phyloP scores from a whole-genome alignment of 92 coral and sea anemone genomes.

The Palythoa heliodiscus region DNA sequence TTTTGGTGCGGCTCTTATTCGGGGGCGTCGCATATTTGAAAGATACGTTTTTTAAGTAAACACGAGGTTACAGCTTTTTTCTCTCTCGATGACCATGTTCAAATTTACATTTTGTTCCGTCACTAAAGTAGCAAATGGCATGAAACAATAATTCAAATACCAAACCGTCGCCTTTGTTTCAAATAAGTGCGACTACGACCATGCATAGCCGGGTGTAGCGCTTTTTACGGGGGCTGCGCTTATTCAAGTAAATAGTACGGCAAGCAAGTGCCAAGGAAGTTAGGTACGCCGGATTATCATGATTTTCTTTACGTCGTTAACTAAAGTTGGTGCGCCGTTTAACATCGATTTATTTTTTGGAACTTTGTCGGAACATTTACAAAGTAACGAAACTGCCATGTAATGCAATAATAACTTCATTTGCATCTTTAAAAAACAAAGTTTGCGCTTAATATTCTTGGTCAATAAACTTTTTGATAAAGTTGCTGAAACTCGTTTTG shows the following conservation, averaged over 20 bases:
- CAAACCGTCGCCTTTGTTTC: neutral
- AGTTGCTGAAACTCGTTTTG: no score
- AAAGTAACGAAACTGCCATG: neutral
- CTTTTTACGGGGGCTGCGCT: neutral
- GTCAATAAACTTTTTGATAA: neutral
- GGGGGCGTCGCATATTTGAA: conserved; percentile 9
- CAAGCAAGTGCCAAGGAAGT: neutral
- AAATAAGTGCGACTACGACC: neutral
- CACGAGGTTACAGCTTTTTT: conserved; percentile 10
- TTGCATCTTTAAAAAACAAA: neutral
- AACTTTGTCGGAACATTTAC: neutral
- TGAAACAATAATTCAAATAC: neutral
- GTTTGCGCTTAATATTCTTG: neutral
- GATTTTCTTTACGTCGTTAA: neutral
- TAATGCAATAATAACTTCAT: neutral
- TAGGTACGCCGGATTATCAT: neutral
- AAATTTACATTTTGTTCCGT: conserved; percentile 15
- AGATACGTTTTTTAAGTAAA: conserved; percentile 14
- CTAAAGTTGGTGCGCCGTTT: neutral
- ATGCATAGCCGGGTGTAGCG: no score
- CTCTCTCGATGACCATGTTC: conserved; percentile 8
- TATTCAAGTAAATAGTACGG: neutral
- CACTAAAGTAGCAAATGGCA: conserved; percentile 15
- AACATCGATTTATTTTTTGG: neutral
- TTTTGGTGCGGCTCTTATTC: conserved; percentile 21